phyloP scores from a whole-genome alignment of 37 sponge, comb jelly and placozoan genomes.

The Geodia barretti region DNA sequence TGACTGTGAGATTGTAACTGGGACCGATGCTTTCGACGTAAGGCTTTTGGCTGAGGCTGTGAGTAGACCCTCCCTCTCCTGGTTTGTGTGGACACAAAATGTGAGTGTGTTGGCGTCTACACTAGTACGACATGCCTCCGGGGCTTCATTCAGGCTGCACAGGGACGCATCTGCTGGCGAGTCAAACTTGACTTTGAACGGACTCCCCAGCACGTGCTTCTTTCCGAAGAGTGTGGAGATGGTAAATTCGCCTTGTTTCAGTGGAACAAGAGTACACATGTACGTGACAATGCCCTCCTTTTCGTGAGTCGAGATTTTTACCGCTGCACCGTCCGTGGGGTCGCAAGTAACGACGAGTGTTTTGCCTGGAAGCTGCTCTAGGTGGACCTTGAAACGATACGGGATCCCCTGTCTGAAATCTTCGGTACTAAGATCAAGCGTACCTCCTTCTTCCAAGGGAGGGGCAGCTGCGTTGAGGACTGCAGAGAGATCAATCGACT shows the following conservation, averaged over 20 bases:
- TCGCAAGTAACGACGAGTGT: slow-evolving; percentile 8
- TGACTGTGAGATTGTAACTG: slow-evolving; percentile 13
- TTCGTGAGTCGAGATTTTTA: slow-evolving; percentile 11
- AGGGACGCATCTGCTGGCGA: slow-evolving; percentile 58
- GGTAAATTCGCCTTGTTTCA: slow-evolving; percentile 9
- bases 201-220: slow-evolving; percentile 50
- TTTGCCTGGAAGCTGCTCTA: slow-evolving; percentile 44
- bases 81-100: background rate
- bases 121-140: slow-evolving; percentile 11
- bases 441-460: background rate
- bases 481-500: background rate
- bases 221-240: background rate
- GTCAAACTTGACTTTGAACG: slow-evolving; percentile 54
- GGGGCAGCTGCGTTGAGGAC: background rate
- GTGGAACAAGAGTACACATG: slow-evolving; percentile 10
- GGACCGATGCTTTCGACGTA: slow-evolving; percentile 8
- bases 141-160: slow-evolving; percentile 51
- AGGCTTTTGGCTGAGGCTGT: slow-evolving; percentile 29
- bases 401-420: slow-evolving; percentile 51
- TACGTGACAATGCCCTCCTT: background rate
- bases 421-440: slow-evolving; percentile 39
- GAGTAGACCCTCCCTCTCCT: slow-evolving; percentile 40
- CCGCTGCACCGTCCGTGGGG: slow-evolving; percentile 25
- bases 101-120: background rate
- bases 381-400: slow-evolving; percentile 59